Conservation (phyloP, 1,140 invertebrate genomes). For the Sycophila sp. region DNA sequence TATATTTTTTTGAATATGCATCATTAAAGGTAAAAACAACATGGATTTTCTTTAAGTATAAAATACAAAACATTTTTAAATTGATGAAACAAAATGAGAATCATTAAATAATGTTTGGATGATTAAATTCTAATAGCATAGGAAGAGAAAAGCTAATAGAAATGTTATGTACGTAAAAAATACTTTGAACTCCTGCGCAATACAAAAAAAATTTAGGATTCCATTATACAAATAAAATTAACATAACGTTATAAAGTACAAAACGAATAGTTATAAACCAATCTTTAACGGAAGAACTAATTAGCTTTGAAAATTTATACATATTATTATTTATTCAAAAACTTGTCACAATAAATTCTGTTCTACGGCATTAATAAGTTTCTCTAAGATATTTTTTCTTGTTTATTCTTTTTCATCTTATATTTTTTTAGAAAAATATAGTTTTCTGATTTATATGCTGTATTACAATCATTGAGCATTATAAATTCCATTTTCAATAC, state of each 20-base stretch:
- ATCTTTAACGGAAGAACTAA: conserved; percentile 19
- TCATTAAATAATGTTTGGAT: neutral
- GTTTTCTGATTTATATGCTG: conserved; percentile 24
- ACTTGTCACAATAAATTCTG: conserved; percentile 16
- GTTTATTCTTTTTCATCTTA: conserved; percentile 12
- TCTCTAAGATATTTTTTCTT: conserved; percentile 22
- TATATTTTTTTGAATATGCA: no score
- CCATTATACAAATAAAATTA: conserved; percentile 17
- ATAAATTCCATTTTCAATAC: conserved; percentile 20
- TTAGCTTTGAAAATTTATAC: conserved; percentile 7
- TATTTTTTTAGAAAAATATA: conserved; percentile 40
- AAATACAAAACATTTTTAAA: conserved; percentile 23
- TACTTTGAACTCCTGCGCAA: neutral
- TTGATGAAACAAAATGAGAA: neutral
- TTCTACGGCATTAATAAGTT: conserved; percentile 10
- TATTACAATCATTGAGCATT: conserved; percentile 12
- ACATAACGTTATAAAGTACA: conserved; percentile 11
- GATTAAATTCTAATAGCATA: conserved; percentile 7
- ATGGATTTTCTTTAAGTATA: no score
- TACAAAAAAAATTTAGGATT: neutral
- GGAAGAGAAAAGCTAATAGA: neutral
- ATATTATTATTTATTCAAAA: neutral
- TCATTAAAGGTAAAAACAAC: no score
- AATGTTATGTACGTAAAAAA: neutral
- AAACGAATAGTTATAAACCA: conserved; percentile 20